Percentiles rank a stretch among this genome's conserved stretches.
Evolutionary conservation across 2,888 invertebrate genomes (phyloP).

Genomic region (Ophion obscuratus): DNA sequence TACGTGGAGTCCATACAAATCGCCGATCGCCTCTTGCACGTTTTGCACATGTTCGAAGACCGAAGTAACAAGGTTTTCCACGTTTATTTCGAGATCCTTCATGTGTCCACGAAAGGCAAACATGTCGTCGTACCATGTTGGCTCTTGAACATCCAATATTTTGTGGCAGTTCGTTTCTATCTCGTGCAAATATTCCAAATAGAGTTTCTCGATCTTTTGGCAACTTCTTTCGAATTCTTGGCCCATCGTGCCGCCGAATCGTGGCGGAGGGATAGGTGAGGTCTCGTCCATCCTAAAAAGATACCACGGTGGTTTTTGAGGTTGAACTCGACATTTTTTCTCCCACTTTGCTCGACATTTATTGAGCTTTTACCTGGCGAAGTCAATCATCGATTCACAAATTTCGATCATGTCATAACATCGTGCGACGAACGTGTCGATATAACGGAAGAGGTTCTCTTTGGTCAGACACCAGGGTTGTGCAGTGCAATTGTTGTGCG

Average conservation of each 20-base stretch:
- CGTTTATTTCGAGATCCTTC: conserved; percentile 90
- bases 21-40: conserved; percentile 92
- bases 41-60: conserved; percentile 92
- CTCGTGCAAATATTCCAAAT: conserved; percentile 87
- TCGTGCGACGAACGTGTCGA: conserved; percentile 94
- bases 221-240: conserved; percentile 88
- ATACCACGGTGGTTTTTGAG: neutral
- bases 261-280: conserved; percentile 88
- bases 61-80: conserved; percentile 92
- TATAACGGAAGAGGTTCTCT: conserved; percentile 93
- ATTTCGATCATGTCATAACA: conserved; percentile 94
- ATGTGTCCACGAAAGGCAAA: conserved; percentile 86
- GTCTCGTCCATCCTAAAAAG: conserved; percentile 89
- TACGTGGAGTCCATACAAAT: conserved; percentile 91
- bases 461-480: conserved; percentile 91
- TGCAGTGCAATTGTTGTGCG: conserved; percentile 85
- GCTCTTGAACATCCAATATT: conserved; percentile 91
- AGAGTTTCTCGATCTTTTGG: conserved; percentile 90
- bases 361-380: conserved; percentile 87
- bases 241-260: conserved; percentile 91
- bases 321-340: neutral
- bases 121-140: conserved; percentile 93
- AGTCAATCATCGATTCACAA: conserved; percentile 95
- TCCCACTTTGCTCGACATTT: neutral
- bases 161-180: conserved; percentile 87